phyloP scores from a whole-genome alignment of 2,888 invertebrate species.

The Drosophila imparisetae region DNA sequence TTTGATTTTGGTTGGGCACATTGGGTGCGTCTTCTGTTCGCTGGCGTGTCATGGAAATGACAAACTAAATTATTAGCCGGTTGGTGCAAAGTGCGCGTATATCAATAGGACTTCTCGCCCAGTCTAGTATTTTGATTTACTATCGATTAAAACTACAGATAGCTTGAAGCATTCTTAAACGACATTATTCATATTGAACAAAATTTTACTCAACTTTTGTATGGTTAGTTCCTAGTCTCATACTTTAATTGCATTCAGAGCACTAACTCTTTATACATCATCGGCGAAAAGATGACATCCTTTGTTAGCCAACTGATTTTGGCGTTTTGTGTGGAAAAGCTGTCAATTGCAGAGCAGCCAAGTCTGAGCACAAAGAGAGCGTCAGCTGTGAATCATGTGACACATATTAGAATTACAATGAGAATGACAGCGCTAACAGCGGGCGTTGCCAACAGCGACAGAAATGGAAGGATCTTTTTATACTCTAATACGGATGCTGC shows the following conservation, averaged over 20 bases:
- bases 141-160: background rate
- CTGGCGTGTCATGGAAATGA: constrained; percentile 45
- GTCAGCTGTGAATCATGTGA: constrained; percentile 51
- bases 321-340: constrained; percentile 16
- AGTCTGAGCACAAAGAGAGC: constrained; percentile 12
- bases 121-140: background rate
- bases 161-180: background rate
- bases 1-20: background rate
- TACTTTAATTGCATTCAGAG: background rate
- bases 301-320: constrained; percentile 14
- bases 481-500: background rate
- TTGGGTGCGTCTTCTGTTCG: constrained; percentile 35
- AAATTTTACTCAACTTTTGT: background rate
- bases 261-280: background rate
- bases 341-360: constrained; percentile 12
- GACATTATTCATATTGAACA: background rate
- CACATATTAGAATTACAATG: constrained; percentile 52
- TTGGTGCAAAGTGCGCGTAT: constrained; percentile 1
- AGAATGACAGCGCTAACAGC: constrained; percentile 4
- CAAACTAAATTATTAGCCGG: constrained; percentile 40
- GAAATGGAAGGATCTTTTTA: constrained; percentile 1
- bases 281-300: constrained; percentile 1
- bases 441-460: constrained; percentile 28
- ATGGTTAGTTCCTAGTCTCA: background rate
- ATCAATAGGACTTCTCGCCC: constrained; percentile 13